Conservation (phyloP, 2,113 vertebrate genomes). For the Morone chrysops region DNA sequence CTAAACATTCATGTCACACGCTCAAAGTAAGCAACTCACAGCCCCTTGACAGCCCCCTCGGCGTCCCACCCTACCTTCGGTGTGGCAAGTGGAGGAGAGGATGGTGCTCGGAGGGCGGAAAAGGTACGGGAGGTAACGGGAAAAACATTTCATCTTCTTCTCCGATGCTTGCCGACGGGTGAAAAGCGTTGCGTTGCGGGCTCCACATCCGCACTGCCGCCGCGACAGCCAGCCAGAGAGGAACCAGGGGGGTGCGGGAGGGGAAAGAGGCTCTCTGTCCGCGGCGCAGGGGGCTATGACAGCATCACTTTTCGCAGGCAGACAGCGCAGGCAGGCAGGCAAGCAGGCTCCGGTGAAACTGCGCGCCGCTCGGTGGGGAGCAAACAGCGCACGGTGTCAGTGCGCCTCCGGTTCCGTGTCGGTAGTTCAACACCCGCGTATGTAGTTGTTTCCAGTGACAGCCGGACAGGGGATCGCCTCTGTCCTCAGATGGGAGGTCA, state of each 20-base stretch:
- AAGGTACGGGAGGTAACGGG: conserved; percentile 95
- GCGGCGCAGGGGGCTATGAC: conserved; percentile 83
- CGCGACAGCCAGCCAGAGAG: conserved; percentile 71
- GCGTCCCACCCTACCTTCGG: conserved; percentile 76
- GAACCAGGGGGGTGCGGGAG: conserved; percentile 66
- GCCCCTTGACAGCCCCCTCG: conserved; percentile 58
- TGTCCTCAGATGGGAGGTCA: conserved; percentile 62
- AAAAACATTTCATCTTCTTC: conserved; percentile 98
- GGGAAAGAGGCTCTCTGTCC: conserved; percentile 68
- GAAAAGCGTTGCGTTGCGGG: conserved; percentile 74
- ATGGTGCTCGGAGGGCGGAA: conserved; percentile 94
- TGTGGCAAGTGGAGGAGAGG: conserved; percentile 95
- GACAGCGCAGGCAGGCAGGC: conserved; percentile 51
- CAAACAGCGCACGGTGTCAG: conserved; percentile 56
- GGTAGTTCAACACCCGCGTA: conserved; percentile 12
- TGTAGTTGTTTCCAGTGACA: conserved; percentile 40
- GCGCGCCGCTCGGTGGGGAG: conserved; percentile 40
- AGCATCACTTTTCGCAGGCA: conserved; percentile 80
- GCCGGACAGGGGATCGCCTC: conserved; percentile 59
- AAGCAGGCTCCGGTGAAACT: conserved; percentile 54
- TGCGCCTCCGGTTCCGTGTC: conserved; percentile 42
- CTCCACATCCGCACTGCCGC: conserved; percentile 84
- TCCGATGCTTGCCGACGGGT: conserved; percentile 72
- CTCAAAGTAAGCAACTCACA: conserved; percentile 71
- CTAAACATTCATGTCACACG: conserved; percentile 58